Evolutionary conservation across 2,888 invertebrate genomes (phyloP).

Genomic region (Caenorhabditis macrosperma): DNA sequence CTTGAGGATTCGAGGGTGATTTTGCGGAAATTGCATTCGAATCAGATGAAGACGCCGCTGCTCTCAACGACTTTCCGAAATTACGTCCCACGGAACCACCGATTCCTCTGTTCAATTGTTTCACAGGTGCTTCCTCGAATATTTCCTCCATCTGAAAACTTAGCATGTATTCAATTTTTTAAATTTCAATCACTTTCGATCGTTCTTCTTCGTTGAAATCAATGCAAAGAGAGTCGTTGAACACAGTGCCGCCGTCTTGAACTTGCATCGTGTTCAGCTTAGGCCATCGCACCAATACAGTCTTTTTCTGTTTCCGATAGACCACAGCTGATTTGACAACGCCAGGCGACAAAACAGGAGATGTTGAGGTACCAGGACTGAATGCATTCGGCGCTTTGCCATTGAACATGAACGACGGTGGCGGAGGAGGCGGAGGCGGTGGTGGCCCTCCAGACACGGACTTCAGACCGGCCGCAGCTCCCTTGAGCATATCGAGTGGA

Average conservation of each 20-base stretch:
- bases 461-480: conserved; percentile 29
- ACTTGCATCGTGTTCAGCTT: conserved; percentile 47
- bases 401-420: conserved; percentile 29
- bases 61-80: conserved; percentile 45
- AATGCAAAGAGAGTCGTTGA: conserved; percentile 54
- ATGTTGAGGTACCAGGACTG: conserved; percentile 24
- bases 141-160: conserved; percentile 53
- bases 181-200: conserved; percentile 16
- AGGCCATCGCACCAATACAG: conserved; percentile 52
- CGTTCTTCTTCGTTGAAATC: conserved; percentile 60
- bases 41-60: conserved; percentile 29
- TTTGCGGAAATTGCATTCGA: conserved; percentile 4
- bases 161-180: background rate
- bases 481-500: conserved; percentile 32
- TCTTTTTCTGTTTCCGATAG: conserved; percentile 57
- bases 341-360: conserved; percentile 47
- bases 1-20: conserved; percentile 39
- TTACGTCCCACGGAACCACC: conserved; percentile 54
- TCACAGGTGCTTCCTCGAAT: conserved; percentile 53
- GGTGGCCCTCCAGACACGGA: conserved; percentile 17
- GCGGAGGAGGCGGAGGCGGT: conserved; percentile 51
- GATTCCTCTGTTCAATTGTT: conserved; percentile 41
- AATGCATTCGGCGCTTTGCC: conserved; percentile 17
- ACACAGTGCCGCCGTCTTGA: conserved; percentile 49
- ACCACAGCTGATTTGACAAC: conserved; percentile 55